Base-by-base conservation (phyloP, 2,797 vertebrate genomes). In the Parauchenoglanis punctatus region DNA sequence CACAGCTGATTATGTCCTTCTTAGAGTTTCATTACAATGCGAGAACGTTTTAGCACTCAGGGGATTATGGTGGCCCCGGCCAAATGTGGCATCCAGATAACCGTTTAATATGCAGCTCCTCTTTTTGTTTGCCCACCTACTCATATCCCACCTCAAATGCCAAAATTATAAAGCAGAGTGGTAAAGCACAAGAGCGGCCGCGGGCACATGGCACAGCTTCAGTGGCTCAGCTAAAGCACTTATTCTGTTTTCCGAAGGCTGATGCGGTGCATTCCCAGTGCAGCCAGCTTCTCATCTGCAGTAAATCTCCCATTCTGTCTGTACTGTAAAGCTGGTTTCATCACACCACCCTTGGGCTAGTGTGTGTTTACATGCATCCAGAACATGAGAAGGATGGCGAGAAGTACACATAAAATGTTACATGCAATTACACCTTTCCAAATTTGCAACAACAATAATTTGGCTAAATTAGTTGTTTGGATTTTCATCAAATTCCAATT, bases 71-170 rank as follows among this genome's bases (percentile, higher is more conserved):
- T 83, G 87, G 86, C 85, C 85, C 63, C 58, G 88, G 75, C 83
- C 88, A 87, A 91, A 91, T 89, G 88, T 89, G 81, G 77, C 87
- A 86, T 80, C 82, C 82, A 89, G 89, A 92, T 91, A 90, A 92
- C 84, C 72, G 65, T 88, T 91, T 87, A 90, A 90, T 87, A 86
- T 85, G 87, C 85, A 78, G 78, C 89, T 78, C 67, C 44, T 56
- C 80, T 83, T 83, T 88, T 81, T 88, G 85, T 87, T 89, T 88
- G 86, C 54, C 80, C 87, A 82, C 86, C 83, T 83, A 78, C 65
- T 78, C 83, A 63, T 68, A 89, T 88, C 85, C 87, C 85, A 73
- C 23, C 70, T 80, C 83, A 86, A 88, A 89, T 83, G 87, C 85
- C 87, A 76, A 87, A 86, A 89, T 87, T 82, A 58, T 84, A 80